Base-by-base conservation (phyloP, 2,797 vertebrate genomes). In the Phataginus tricuspis region DNA sequence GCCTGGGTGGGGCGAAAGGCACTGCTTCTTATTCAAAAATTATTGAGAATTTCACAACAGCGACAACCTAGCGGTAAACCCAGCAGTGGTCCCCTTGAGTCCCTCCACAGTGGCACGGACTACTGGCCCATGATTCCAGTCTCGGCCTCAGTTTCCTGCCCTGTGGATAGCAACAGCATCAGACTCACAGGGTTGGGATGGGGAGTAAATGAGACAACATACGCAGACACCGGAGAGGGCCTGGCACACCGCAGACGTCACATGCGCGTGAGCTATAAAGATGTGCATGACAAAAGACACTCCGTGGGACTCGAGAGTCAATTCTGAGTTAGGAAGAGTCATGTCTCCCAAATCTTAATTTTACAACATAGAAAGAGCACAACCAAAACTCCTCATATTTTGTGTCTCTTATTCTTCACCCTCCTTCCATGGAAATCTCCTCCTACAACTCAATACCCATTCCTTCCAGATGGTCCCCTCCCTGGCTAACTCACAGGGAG, bases 291-390 rank as follows among this genome's bases (percentile, higher is more conserved):
- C 10, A 69, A 21, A 23, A 93, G 15, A 75, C 18, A 68, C 9
- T 86, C 12, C 31, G 11, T 39, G 16, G 34, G 45, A 71, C 29
- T 59, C 14, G 23, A 11, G 10, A 84, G 71, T 61, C 16, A 53
- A 88, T 64, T 94, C 29, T 88, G 18, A 86, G 34, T 78, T 93
- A 87, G 75, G 79, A 75, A 83, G 34, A 57, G 15, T 92, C 31
- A 63, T 25, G 19, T 83, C 49, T 93, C 49, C 37, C 14, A 83
- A 77, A 72, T 93, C 31, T 37, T 83, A 90, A 94, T 45, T 79
- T 82, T 95, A 25, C 39, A 66, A 90, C 4, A n/a, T 66, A 85
- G 80, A 86, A 80, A 55, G 15, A 88, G 63, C 31, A 5, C 15
- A 90, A 59, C n/a, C 53, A 45, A 86, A 84, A 45, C 9, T 71